phyloP scores from a whole-genome alignment of 2,797 vertebrate genomes.

The Acropternis orthonyx region DNA sequence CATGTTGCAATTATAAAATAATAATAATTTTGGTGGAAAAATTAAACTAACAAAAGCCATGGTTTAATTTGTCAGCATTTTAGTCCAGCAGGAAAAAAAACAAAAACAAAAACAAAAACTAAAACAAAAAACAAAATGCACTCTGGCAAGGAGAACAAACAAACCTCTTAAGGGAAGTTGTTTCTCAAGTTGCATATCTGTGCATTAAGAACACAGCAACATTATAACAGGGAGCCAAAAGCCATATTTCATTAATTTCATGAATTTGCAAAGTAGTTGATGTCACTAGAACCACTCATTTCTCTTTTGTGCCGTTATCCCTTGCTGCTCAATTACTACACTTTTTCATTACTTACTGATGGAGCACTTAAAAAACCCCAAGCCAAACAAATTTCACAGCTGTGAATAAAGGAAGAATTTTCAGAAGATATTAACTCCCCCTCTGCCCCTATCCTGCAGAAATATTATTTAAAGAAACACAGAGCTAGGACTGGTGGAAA shows the following conservation, averaged over 20 bases:
- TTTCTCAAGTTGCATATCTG: neutral
- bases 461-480: neutral
- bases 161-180: neutral
- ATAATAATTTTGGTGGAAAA: fast-evolving
- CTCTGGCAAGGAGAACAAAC: neutral
- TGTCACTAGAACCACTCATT: neutral
- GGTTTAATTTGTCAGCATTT: constrained; percentile 23
- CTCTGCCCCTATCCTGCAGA: neutral
- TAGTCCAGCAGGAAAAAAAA: neutral
- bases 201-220: neutral
- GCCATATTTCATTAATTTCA: neutral
- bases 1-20: neutral
- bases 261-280: neutral
- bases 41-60: neutral
- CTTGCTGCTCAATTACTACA: neutral
- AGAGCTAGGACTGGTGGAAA: neutral
- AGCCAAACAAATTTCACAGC: neutral
- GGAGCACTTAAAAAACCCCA: neutral
- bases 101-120: too few species aligned
- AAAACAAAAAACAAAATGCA: neutral
- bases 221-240: neutral
- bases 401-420: constrained; percentile 33
- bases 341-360: neutral
- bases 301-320: neutral
- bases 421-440: constrained; percentile 4